Conservation (phyloP, 2,888 invertebrate genomes). For the Leptogaster cylindrica region DNA sequence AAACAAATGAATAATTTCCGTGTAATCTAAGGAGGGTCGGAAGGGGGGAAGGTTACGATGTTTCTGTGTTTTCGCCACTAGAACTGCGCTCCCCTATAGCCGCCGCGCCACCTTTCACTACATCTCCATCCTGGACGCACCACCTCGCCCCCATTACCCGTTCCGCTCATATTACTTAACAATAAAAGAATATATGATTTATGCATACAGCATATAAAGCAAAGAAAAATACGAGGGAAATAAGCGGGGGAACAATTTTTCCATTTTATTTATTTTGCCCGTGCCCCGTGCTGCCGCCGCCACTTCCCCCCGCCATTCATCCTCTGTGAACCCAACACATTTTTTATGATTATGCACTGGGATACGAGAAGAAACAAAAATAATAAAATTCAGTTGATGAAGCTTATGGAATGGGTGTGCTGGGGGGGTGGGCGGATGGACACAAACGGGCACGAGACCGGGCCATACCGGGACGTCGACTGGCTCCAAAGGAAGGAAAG, state of each 20-base stretch:
- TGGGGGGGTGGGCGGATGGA: not conserved
- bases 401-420: no score
- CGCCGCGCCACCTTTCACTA: constrained; percentile 18
- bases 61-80: constrained; percentile 2
- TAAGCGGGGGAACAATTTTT: constrained; percentile 12
- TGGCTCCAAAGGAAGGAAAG: not conserved
- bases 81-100: constrained; percentile 8
- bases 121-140: no score
- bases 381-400: constrained; percentile 36
- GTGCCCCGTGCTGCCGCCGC: not conserved
- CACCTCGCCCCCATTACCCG: not conserved
- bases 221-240: constrained; percentile 23
- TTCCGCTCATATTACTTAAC: constrained; percentile 26
- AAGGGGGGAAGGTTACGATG: not conserved
- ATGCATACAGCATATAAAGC: constrained; percentile 37
- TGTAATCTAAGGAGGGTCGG: constrained; percentile 7
- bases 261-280: constrained; percentile 32
- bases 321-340: not conserved
- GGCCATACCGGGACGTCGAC: not conserved
- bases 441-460: not conserved
- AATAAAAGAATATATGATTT: constrained; percentile 40
- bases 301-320: not conserved
- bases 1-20: constrained; percentile 38
- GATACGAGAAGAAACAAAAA: constrained; percentile 30
- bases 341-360: constrained; percentile 39